Evolutionary conservation across 1,140 invertebrate species (phyloP), one percentile per base, ranked within the genome.

Genomic region (Dinothrombium tinctorium): DNA sequence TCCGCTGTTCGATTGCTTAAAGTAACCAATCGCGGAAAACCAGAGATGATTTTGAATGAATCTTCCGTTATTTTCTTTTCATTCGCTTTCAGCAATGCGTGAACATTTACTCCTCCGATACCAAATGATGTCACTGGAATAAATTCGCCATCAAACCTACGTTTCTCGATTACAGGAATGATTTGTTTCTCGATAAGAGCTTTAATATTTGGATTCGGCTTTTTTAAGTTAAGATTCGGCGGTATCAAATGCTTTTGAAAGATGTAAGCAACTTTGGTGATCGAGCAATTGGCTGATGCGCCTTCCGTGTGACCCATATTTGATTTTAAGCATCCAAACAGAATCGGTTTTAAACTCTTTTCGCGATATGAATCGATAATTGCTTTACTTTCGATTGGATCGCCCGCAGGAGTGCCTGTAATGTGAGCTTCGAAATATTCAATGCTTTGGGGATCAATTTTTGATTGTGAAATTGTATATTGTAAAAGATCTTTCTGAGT

Each of bases 301-400:
- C 81, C 73, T 57, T 94, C 87, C 0, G 76, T 68, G 56, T 94
- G 87, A 0, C 87, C 87, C 52, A 90, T 66, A 58, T 90, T 92
- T 0, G 82, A 84, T 54, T 94, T 94, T 1, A 86, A 67, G 0
- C 84, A 83, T 4, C 86, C 86, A 45, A 92, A 74, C 24, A 67
- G 56, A 0, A 94, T 60, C 0, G 84, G 77, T 66, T 49, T 72
- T 69, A 15, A 19, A 21, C 20, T 79, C 7, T 7, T 26, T 1
- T 41, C 20, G 2, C 40, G 24, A 33, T 32, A 32, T 11, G 31
- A 26, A 41, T 41, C 31, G 4, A 23, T 11, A 14, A 41, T 41
- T 14, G 31, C 40, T 20, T 14, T 37, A 5, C 28, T 33, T 22
- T 41, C 40, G 19, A 32, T 20, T 2, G 40, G 15, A 33, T 41